A percentile compares a stretch with the other conserved stretches of the same genome.
These are phyloP conservation scores for Orientallactaga bullata DNA, from an alignment of 2,113 vertebrate species.

Conservation along the genomic window DNA sequence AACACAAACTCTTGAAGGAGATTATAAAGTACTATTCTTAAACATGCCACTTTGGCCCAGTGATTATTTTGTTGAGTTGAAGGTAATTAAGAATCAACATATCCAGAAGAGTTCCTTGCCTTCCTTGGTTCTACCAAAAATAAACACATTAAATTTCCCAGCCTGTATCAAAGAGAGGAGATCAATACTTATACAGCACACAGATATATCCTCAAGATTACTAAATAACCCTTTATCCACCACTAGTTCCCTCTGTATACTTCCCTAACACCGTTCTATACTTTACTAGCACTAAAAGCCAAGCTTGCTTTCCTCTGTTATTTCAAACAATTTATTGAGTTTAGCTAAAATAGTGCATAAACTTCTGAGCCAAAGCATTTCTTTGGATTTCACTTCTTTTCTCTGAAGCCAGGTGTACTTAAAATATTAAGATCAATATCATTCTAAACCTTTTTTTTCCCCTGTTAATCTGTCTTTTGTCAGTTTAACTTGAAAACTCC, in stretches of 20 bases:
- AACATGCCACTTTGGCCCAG: not conserved
- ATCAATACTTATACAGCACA: not conserved
- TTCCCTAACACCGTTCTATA: not conserved
- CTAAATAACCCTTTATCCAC: not conserved
- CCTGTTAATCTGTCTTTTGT: not conserved
- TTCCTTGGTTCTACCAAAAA: not conserved
- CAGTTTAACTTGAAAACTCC: not conserved
- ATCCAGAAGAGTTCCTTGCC: not conserved
- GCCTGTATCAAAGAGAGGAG: not conserved
- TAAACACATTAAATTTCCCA: not conserved
- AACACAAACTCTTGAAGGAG: not conserved
- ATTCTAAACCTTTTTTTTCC: not conserved
- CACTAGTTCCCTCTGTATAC: not conserved
- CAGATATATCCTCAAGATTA: not conserved
- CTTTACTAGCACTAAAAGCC: not conserved
- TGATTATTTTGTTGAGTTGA: conserved; percentile 5
- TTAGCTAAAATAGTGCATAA: not conserved
- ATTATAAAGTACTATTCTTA: not conserved
- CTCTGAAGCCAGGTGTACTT: not conserved
- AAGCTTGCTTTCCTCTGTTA: not conserved
- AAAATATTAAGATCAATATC: not conserved
- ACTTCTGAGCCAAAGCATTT: not conserved
- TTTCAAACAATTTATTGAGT: too few species aligned
- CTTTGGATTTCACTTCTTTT: not conserved
- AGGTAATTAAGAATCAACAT: not conserved